Conservation (phyloP, 64 coral and sea anemone genomes). For the Cladopsammia gracilis region DNA sequence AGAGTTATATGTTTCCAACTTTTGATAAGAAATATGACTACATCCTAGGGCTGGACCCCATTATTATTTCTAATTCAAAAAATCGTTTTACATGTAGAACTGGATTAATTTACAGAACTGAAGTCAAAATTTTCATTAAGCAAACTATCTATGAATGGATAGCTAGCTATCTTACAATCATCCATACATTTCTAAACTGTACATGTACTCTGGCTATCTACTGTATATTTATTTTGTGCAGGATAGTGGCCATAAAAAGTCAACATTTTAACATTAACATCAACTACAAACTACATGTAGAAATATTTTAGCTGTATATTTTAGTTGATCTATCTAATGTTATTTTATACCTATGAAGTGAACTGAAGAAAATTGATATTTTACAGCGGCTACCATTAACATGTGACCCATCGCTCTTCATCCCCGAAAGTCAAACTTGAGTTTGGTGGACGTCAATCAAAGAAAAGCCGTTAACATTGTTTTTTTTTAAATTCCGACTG, state of each 20-base stretch:
- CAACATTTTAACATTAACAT: too few relatives aligned
- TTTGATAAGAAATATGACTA: too few relatives aligned
- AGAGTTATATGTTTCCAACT: too few relatives aligned
- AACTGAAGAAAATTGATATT: background rate
- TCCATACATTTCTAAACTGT: background rate
- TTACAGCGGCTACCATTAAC: too few relatives aligned
- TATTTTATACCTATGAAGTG: slow-evolving; percentile 16
- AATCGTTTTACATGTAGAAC: background rate
- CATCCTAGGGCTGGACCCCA: slow-evolving; percentile 15
- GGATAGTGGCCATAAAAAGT: too few relatives aligned
- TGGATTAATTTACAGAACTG: background rate
- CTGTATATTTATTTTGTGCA: too few relatives aligned
- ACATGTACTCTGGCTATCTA: too few relatives aligned
- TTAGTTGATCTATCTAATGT: background rate
- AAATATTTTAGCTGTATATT: slow-evolving; percentile 4
- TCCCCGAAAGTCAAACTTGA: too few relatives aligned
- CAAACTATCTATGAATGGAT: background rate
- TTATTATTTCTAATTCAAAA: background rate
- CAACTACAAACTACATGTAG: background rate
- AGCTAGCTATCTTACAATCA: background rate
- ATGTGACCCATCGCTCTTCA: too few relatives aligned
- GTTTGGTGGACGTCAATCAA: too few relatives aligned
- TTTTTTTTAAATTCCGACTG: too few relatives aligned
- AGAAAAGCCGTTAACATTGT: too few relatives aligned
- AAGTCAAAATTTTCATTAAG: background rate